phyloP scores from a whole-genome alignment of 2,797 vertebrate species.

The Etheostoma perlongum region DNA sequence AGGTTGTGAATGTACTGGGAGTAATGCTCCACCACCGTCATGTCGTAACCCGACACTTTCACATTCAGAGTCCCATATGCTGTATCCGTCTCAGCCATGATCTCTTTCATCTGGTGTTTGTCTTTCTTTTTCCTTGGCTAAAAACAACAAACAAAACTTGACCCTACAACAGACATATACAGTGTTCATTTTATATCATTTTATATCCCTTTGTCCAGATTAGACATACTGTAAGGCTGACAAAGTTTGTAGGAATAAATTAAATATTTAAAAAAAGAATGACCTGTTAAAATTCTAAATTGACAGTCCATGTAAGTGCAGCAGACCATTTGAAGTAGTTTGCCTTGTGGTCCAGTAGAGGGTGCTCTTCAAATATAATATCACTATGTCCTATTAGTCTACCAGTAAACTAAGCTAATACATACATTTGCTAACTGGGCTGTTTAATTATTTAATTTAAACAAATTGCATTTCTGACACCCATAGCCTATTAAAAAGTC shows the following conservation, averaged over 20 bases:
- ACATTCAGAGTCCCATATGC: conserved; percentile 91
- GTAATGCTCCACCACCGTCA: conserved; percentile 91
- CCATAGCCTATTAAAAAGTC: not conserved
- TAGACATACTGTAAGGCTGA: not conserved
- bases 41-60: conserved; percentile 88
- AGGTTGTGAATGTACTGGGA: conserved; percentile 90
- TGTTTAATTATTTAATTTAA: too few relatives aligned
- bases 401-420: not conserved
- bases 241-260: too few relatives aligned
- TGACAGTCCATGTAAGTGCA: too few relatives aligned
- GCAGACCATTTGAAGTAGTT: not conserved
- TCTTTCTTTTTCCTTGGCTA: conserved; percentile 86
- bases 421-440: not conserved
- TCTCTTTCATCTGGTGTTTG: conserved; percentile 81
- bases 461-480: too few relatives aligned
- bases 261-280: too few relatives aligned
- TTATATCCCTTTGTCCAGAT: not conserved
- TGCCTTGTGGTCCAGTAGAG: not conserved
- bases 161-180: too few relatives aligned
- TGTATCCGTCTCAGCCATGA: conserved; percentile 78
- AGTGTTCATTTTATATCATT: not conserved
- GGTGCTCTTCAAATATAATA: not conserved
- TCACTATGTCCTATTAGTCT: too few relatives aligned
- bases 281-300: too few relatives aligned
- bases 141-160: not conserved